Percentiles rank a stretch among this genome's conserved stretches.
phyloP scores from a whole-genome alignment of 2,113 vertebrate genomes.

The Quiscalus mexicanus region DNA sequence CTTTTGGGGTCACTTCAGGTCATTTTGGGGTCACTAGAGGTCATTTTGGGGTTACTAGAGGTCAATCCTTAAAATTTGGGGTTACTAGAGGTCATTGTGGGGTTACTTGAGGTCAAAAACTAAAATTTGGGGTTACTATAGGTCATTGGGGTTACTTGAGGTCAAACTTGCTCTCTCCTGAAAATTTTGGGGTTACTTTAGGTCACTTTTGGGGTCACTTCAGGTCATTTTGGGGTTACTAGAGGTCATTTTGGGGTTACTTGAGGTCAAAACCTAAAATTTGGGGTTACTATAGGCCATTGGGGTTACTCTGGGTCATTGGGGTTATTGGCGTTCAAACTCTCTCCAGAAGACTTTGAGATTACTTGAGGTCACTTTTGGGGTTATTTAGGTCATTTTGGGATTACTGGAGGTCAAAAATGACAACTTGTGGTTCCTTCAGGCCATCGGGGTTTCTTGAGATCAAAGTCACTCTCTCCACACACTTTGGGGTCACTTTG shows the following conservation, averaged over 20 bases:
- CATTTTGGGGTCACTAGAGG: not conserved
- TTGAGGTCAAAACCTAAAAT: not conserved
- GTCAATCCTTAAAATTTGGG: too few species aligned
- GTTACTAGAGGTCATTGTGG: not conserved
- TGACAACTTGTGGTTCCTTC: not conserved
- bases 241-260: not conserved
- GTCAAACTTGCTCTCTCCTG: not conserved
- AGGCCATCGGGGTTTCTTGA: too few species aligned
- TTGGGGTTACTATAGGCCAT: too few species aligned
- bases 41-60: not conserved
- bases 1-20: too few species aligned
- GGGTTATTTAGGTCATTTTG: too few species aligned
- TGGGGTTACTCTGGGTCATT: not conserved
- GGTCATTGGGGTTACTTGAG: not conserved
- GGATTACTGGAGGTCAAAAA: not conserved
- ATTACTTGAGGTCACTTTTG: not conserved
- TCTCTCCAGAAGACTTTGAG: not conserved
- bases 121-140: too few species aligned
- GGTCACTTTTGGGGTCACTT: too few species aligned
- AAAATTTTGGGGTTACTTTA: not conserved
- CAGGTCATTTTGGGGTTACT: not conserved
- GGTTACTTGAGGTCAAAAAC: too few species aligned
- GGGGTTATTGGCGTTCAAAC: not conserved
- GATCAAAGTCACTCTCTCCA: too few species aligned
- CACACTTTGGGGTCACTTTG: rapidly evolving